Base-by-base conservation (phyloP, 2,797 vertebrate species). In the Sebastes matsubarae region DNA sequence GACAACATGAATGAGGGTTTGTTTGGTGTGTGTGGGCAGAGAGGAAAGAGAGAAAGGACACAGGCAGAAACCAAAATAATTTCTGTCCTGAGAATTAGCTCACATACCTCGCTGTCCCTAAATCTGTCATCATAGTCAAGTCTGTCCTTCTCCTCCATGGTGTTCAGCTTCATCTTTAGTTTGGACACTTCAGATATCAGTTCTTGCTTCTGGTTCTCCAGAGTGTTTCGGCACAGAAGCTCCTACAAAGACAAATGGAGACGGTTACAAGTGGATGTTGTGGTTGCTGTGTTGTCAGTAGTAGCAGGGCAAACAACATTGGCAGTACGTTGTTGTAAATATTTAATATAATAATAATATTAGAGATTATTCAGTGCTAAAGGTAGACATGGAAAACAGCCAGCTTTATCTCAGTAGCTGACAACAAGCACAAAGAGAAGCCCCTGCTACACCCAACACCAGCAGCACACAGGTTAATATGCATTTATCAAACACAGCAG, bases 151-250 rank as follows among this genome's bases (percentile, higher is more conserved):
- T 98, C 97, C 82, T 98, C 97, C 52, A 98, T 93, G 42, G 95
- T 83, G 0, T 97, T 97, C 80, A 98, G 93, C 81, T 99, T 99
- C 81, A 99, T 92, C 91, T 98, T 99, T 72, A 99, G 91, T 88
- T 97, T 98, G 81, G 98, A 99, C 87, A 99, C 90, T 93, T 99
- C 99, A 11, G 98, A 96, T 93, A 99, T 97, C 72, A 99, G 96
- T 54, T 99, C 97, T 50, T 98, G 83, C 88, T 99, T 99, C 94
- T 99, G 98, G 57, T 94, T 98, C 94, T 99, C 99, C 79, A 99
- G 94, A 2, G 97, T 87, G 5, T 96, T 96, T 90, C 98, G 95
- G 89, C 97, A 98, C 82, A 98, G 83, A 68, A 99, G 97, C 84
- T 99, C 98, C 99, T 99, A 84, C 73, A 76, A 83, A 32, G n/a